Conservation (phyloP, 2,888 invertebrate species). For the Seira musarum region DNA sequence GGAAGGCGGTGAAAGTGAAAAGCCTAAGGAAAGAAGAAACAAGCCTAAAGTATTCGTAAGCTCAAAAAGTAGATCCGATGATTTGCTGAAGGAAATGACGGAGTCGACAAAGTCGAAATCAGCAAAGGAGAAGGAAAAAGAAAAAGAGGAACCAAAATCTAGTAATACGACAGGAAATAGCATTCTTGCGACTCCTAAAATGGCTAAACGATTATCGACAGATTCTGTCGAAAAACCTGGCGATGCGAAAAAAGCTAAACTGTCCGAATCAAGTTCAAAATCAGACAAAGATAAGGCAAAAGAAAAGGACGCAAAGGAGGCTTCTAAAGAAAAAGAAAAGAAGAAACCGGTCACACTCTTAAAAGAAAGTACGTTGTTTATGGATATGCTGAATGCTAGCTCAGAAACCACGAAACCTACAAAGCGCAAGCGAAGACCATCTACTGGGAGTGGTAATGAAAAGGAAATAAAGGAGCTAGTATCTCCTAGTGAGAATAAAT, state of each 20-base stretch:
- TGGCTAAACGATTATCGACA: slow-evolving; percentile 59
- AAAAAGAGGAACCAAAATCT: slow-evolving; percentile 41
- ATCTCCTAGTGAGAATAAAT: slow-evolving; percentile 19
- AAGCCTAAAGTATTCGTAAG: slow-evolving; percentile 64
- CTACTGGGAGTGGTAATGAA: slow-evolving; percentile 65
- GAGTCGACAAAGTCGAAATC: slow-evolving; percentile 42
- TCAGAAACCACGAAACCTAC: slow-evolving; percentile 73
- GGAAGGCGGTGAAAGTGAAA: slow-evolving; percentile 22
- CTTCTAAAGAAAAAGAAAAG: slow-evolving; percentile 72
- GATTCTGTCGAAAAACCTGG: slow-evolving; percentile 62
- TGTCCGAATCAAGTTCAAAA: slow-evolving; percentile 40
- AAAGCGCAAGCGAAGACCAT: slow-evolving; percentile 82
- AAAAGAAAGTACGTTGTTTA: slow-evolving; percentile 94
- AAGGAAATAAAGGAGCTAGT: slow-evolving; percentile 53
- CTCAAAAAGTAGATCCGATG: slow-evolving; percentile 62
- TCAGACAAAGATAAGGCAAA: slow-evolving; percentile 49
- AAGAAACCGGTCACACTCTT: slow-evolving; percentile 70
- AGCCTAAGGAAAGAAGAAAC: slow-evolving; percentile 53
- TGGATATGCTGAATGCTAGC: slow-evolving; percentile 88
- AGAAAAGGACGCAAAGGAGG: slow-evolving; percentile 54
- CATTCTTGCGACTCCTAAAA: slow-evolving; percentile 28
- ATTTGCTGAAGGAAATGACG: slow-evolving; percentile 65
- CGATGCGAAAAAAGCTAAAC: slow-evolving; percentile 64
- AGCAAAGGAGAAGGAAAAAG: slow-evolving; percentile 40
- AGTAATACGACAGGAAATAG: slow-evolving; percentile 33